Percentiles rank a stretch among this genome's conserved stretches.
phyloP scores from a whole-genome alignment of 2,797 vertebrate genomes.

The Pseudomugil tenellus region DNA sequence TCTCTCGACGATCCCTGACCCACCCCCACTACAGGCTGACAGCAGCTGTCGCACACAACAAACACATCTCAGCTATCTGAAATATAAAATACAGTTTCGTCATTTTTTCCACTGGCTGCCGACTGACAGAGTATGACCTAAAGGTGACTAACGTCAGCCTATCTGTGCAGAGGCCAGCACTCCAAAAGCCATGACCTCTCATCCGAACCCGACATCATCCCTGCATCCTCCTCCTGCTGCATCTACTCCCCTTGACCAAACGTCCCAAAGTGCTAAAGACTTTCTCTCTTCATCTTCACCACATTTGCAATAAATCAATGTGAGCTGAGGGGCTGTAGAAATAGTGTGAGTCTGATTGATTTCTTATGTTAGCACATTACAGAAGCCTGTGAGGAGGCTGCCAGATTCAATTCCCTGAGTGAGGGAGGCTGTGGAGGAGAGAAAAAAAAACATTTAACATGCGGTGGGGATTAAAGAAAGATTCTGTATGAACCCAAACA shows the following conservation, averaged over 20 bases:
- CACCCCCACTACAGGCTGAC: constrained; percentile 36
- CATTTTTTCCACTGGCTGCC: constrained; percentile 50
- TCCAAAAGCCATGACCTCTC: constrained; percentile 21
- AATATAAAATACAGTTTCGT: constrained; percentile 53
- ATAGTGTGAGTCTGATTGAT: constrained; percentile 75
- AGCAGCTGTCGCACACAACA: constrained; percentile 55
- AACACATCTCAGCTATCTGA: constrained; percentile 37
- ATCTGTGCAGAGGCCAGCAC: constrained; percentile 57
- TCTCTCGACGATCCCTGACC: constrained; percentile 39
- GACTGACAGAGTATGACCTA: constrained; percentile 55
- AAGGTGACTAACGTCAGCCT: constrained; percentile 45
- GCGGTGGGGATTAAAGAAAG: constrained; percentile 45
- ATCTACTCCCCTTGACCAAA: constrained; percentile 43
- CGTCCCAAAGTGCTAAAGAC: constrained; percentile 52
- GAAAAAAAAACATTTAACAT: constrained; percentile 34
- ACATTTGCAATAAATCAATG: constrained; percentile 76
- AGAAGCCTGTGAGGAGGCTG: constrained; percentile 48
- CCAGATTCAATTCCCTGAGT: constrained; percentile 50
- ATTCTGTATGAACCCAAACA: constrained; percentile 28
- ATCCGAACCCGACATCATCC: constrained; percentile 32
- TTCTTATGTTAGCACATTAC: constrained; percentile 75
- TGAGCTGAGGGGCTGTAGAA: constrained; percentile 66
- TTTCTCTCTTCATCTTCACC: constrained; percentile 68
- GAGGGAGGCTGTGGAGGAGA: constrained; percentile 25
- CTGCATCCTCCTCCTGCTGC: constrained; percentile 22